Base-by-base conservation (phyloP, 2,888 invertebrate species). In the Pachymerium ferrugineum region DNA sequence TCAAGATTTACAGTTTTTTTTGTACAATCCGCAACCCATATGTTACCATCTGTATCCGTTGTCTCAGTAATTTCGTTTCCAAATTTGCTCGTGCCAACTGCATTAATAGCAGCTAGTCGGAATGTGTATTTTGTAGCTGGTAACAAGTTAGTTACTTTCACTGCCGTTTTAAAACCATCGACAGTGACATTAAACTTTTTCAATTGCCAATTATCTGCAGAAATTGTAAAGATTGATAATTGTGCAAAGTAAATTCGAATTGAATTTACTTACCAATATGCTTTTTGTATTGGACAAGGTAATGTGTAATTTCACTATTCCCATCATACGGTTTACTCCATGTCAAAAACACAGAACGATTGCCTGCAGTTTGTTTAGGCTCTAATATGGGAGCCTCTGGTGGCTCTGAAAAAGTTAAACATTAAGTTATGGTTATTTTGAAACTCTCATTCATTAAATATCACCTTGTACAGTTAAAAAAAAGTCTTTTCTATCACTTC, bases 61-160 rank as follows among this genome's bases (percentile, higher is more conserved):
- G 3, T 38, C 38, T 38, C n/a, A n/a, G 14, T 38, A 12, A 38
- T 38, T 38, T 38, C 38, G 3, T 38, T 4, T 3, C 38, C 16
- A 3, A 38, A 8, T 42, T 74, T 72, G 62, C 75, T 74, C 1
- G 69, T 4, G 19, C 75, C 75, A 8, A 75, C 74, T 28, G 38
- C 47, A 22, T 75, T 75, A 31, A 72, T 72, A n/a, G 75, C 75
- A 10, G 47, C 47, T 31, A 75, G 62, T 42, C 62, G 74, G 19
- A 72, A 28, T 22, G 35, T 16, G 70, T 75, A 75, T 10, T 30
- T 71, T 4, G 75, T 74, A 5, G 74, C 71, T 8, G 75, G 75
- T 19, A 69, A 28, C 25, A 75, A 54, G 25, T 67, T 72, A 1
- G 75, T 38, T 5, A 75, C 70, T 2, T 70, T 67, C 14, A 72